phyloP scores from a whole-genome alignment of 2,113 vertebrate genomes.

The Pelusios castaneus region DNA sequence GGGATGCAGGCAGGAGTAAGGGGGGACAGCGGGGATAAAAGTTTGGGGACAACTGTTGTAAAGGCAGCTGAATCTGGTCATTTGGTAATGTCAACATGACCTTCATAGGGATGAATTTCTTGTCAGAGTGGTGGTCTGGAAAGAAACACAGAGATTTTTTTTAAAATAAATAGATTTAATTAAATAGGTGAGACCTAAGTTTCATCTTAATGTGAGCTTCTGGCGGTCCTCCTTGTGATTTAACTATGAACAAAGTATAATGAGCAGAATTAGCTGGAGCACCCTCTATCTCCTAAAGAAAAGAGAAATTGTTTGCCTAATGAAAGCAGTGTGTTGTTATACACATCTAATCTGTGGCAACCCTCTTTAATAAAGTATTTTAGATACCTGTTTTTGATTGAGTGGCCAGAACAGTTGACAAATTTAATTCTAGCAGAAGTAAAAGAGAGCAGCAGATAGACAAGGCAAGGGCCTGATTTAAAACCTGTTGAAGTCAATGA shows the following conservation, averaged over 20 bases:
- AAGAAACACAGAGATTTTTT: neutral
- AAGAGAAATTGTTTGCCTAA: neutral
- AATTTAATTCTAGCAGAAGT: neutral
- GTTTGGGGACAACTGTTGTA: neutral
- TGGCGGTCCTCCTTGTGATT: neutral
- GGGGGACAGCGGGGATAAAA: too few relatives aligned
- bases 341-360: neutral
- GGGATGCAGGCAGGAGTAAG: too few relatives aligned
- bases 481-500: neutral
- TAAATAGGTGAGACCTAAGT: neutral
- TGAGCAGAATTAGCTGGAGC: neutral
- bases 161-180: neutral
- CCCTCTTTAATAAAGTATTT: neutral
- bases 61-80: neutral
- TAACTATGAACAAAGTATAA: neutral
- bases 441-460: neutral
- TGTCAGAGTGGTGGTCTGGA: fast-evolving
- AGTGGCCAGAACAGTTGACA: neutral
- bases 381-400: neutral
- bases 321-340: neutral
- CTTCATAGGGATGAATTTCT: neutral
- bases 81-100: neutral
- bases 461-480: neutral
- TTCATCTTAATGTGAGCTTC: neutral
- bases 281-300: neutral